Evolutionary conservation across 2,888 invertebrate genomes (phyloP).

Genomic region (Julus scandinavius): DNA sequence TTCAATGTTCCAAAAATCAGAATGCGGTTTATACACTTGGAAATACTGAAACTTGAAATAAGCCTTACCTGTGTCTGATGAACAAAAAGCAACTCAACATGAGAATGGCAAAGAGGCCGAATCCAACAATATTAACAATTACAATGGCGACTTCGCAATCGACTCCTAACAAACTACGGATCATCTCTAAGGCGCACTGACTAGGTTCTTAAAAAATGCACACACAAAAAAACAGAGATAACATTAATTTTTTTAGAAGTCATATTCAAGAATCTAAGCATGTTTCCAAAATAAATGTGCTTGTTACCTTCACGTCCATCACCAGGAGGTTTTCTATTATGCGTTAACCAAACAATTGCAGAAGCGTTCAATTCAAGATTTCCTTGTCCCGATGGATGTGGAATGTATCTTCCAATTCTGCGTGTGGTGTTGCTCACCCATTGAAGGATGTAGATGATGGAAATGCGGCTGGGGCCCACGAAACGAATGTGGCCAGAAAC

Average conservation of each 20-base stretch:
- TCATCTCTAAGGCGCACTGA: conserved; percentile 75
- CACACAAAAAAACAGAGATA: not conserved
- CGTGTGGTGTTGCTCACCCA: conserved; percentile 63
- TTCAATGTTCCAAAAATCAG: too few species aligned
- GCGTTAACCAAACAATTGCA: conserved; percentile 75
- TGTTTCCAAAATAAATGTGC: not conserved
- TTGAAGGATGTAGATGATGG: conserved; percentile 66
- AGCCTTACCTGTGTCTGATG: conserved; percentile 72
- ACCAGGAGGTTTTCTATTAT: conserved; percentile 72
- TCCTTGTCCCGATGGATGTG: conserved; percentile 65
- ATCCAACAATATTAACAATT: conserved; percentile 73
- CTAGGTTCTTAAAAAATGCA: conserved; percentile 67
- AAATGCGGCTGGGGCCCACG: conserved; percentile 73
- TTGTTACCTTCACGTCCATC: conserved; percentile 71
- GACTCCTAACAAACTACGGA: conserved; percentile 76
- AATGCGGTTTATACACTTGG: too few species aligned
- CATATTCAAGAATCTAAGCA: too few species aligned
- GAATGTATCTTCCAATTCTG: conserved; percentile 64
- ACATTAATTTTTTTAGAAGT: not conserved
- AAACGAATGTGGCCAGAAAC: conserved; percentile 80
- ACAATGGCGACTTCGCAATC: conserved; percentile 80
- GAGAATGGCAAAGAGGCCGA: conserved; percentile 70
- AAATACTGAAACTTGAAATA: not conserved
- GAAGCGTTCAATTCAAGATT: conserved; percentile 70
- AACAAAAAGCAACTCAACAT: conserved; percentile 73